Evolutionary conservation across 2,888 invertebrate species (phyloP), one percentile per base, ranked within the genome.

Genomic region (Eristalinus sepulchralis): DNA sequence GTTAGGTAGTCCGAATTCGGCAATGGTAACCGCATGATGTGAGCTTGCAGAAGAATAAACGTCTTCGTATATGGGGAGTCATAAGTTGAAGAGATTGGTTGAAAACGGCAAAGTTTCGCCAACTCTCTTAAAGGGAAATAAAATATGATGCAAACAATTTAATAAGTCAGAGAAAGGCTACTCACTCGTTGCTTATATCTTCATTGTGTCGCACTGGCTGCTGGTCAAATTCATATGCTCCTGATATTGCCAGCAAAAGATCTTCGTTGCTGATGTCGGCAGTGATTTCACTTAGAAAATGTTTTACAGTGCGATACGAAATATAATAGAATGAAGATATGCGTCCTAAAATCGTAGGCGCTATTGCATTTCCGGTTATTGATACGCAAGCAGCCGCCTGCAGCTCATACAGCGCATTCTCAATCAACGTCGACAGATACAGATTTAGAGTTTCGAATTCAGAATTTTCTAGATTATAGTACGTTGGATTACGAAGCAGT

Each of bases 141-240:
- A 59, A 20, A 31, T 33, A 36, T 57, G 39, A 67, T 22, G 24
- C 53, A 24, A 6, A 36, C 60, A 53, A 22, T 39, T 67, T 72
- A 55, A 64, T 22, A 17, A 1, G 59, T 27, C 0, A 33, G 55
- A 73, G 75, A 13, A 62, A 67, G 2, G 20, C 20, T 10, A 91
- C 93, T 91, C 92, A 97, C 97, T 96, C 96, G 91, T 99, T 99
- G 59, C 97, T 94, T 83, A 96, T 93, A 91, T 99, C 99, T 92
- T 99, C 99, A 91, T 99, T 99, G 91, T 99, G 99, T 70, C 99
- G 94, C 1, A 99, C 99, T 0, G 99, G 99, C 88, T 99, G 94
- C 89, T 98, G 96, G 79, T 96, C 95, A 91, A 98, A 97, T 90
- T 99, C 99, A 88, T 97, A 95, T 0, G 96, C 95, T 91, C 97